phyloP scores from a whole-genome alignment of 2,888 invertebrate genomes.

The Argyresthia goedartella region DNA sequence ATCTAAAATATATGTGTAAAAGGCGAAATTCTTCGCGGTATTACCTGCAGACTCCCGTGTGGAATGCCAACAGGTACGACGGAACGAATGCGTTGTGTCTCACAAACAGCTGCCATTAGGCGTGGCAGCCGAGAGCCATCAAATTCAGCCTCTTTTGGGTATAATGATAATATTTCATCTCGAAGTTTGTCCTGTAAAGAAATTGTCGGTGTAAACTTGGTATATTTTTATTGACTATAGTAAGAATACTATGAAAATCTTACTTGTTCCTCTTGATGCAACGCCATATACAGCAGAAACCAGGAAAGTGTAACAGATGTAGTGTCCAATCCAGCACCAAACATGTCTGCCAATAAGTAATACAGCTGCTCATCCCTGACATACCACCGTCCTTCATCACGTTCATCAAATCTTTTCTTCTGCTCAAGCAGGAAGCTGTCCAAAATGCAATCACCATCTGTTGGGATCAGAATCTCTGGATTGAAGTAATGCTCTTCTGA shows the following conservation, averaged over 20 bases:
- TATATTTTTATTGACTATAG: neutral
- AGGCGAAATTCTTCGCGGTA: neutral
- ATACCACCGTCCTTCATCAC: conserved; percentile 51
- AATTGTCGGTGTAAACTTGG: neutral
- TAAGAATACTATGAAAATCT: neutral
- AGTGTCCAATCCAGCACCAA: conserved; percentile 90
- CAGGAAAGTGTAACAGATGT: conserved; percentile 84
- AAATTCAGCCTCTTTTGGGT: conserved; percentile 65
- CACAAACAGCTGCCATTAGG: conserved; percentile 81
- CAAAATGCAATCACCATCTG: conserved; percentile 69
- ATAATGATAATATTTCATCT: conserved; percentile 61
- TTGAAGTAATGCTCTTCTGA: conserved; percentile 52
- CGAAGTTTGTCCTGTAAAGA: conserved; percentile 24
- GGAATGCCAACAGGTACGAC: conserved; percentile 89
- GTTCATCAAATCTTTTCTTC: conserved; percentile 48
- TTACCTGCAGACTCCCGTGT: conserved; percentile 75
- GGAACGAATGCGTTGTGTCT: conserved; percentile 82
- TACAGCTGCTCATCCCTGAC: conserved; percentile 78
- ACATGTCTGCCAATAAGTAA: conserved; percentile 84
- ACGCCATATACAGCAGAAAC: conserved; percentile 84
- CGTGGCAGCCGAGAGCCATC: conserved; percentile 70
- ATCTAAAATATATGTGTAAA: neutral
- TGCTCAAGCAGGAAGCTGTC: conserved; percentile 77
- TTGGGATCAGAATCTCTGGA: conserved; percentile 41
- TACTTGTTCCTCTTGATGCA: conserved; percentile 76